Percentiles rank a stretch among this genome's conserved stretches.
Conservation (phyloP, 2,113 vertebrate species). For the Gambusia holbrooki region DNA sequence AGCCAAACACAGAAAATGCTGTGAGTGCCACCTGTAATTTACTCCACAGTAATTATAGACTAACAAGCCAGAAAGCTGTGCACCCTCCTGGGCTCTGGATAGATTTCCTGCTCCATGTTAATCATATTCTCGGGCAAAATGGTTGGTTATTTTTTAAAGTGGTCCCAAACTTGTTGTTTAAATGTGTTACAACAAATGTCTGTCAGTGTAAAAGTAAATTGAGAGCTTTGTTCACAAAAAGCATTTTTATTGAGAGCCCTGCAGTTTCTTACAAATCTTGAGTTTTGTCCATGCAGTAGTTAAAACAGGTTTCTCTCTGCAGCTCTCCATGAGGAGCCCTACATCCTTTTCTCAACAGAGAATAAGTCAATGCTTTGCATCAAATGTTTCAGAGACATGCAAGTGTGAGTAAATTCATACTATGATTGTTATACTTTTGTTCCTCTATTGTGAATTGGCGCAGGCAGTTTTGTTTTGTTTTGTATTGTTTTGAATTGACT, state of each 20-base stretch:
- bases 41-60: not conserved
- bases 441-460: not conserved
- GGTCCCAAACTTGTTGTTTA: not conserved
- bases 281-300: slow-evolving; percentile 1
- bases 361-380: slow-evolving; percentile 96
- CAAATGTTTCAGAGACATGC: slow-evolving; percentile 97
- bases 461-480: not conserved
- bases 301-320: slow-evolving; percentile 32
- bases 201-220: not conserved
- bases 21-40: slow-evolving; percentile 72
- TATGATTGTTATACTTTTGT: not conserved
- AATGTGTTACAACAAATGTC: not conserved
- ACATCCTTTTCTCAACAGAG: slow-evolving; percentile 95
- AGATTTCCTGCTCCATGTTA: not conserved
- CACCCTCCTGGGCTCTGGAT: not conserved
- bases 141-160: not conserved
- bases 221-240: not conserved
- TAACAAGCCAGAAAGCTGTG: not conserved
- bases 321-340: slow-evolving; percentile 93
- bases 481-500: not conserved
- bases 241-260: slow-evolving; percentile 7
- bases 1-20: slow-evolving; percentile 90
- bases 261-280: not conserved
- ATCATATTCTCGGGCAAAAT: not conserved
- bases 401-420: slow-evolving; percentile 83